Base-by-base conservation (phyloP, 2,888 invertebrate species). In the Drosophila imparisetae region DNA sequence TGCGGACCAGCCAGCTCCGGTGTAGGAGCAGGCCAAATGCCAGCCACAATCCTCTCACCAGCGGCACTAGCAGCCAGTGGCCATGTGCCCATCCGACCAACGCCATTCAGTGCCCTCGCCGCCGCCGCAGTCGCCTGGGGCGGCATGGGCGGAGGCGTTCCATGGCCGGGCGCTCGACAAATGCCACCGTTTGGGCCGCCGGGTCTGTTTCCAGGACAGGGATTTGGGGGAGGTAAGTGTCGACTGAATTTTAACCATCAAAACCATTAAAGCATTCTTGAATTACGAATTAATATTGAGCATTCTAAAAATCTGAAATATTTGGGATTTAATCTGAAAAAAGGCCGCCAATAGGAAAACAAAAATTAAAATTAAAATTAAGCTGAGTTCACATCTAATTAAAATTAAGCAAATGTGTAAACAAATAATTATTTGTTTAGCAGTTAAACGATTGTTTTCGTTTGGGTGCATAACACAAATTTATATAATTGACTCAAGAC, bases 51-150 rank as follows among this genome's bases (percentile, higher is more conserved):
- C 15, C 75, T 92, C 15, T 92, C 92, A 24, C 91, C 92, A 53
- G 91, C 93, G 38, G 91, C 92, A 34, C 75, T 93, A 64, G 91
- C 93, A 93, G 86, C 93, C 80, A 87, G 81, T 40, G 93, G 92
- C 40, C 94, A 94, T 89, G 95, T 95, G 38, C 96, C 96, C 29
- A 96, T 96, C 72, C 93, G 96, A 82, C 96, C 96, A 76, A 96
- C 96, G 69, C 96, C 96, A 27, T 96, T 96, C 93, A 96, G 95
- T 90, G 95, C 96, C 27, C 90, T 96, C 65, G 96, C 96, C 69
- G 96, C 96, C 71, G 96, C 96, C 62, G 95, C 95, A 18, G 95
- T 95, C 1, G 95, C 95, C 91, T 93, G 94, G 84, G 94, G 95
- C 54, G 94, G 95, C 62, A 94, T 95, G 75, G 94, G 94, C 24